Base-by-base conservation (phyloP, 2,888 invertebrate species). In the Molanna angustata region DNA sequence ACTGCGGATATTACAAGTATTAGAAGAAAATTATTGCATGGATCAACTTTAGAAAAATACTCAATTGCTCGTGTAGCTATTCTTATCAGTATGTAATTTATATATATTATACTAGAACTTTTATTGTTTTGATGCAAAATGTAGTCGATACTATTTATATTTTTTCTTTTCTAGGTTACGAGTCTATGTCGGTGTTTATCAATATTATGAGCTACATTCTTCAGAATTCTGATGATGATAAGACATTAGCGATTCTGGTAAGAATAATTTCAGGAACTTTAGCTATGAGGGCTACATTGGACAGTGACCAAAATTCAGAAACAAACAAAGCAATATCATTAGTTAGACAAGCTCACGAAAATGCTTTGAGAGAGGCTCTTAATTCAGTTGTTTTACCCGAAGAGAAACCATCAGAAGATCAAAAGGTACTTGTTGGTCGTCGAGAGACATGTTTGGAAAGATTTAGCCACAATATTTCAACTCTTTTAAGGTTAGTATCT, bases 191-290 rank as follows among this genome's bases (percentile, higher is more conserved):
- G 1, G 77, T 82, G 56, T 74, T 85, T 47, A 76, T 85, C 1
- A 78, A 77, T 61, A 80, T 83, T 0, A 75, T 81, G 4, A 79
- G 81, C 49, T 82, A 74, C 62, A 66, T 85, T 9, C 70, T 86
- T 2, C 78, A 81, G 64, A 79, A 82, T 62, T 80, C 83, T 0
- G 72, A 78, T 43, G 76, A 73, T 16, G 75, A 79, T 43, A 74
- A 78, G 4, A 83, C 84, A 4, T 66, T 86, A 21, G 82, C 82
- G 0, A 71, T 85, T 0, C 63, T 86, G 13, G 77, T 85, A 1
- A 74, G 81, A 9, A 78, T 86, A 14, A 72, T 85, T 45, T 76
- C 79, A 0, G 81, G 81, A n/a, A 83, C 84, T 2, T 69, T 73
- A n/a, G 64, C 66, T 0, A 73, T 76, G 72, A 74, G 76, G 57